These are phyloP conservation scores for Chloroceryle aenea DNA, from an alignment of 2,113 vertebrate genomes.

Conservation along the genomic window DNA sequence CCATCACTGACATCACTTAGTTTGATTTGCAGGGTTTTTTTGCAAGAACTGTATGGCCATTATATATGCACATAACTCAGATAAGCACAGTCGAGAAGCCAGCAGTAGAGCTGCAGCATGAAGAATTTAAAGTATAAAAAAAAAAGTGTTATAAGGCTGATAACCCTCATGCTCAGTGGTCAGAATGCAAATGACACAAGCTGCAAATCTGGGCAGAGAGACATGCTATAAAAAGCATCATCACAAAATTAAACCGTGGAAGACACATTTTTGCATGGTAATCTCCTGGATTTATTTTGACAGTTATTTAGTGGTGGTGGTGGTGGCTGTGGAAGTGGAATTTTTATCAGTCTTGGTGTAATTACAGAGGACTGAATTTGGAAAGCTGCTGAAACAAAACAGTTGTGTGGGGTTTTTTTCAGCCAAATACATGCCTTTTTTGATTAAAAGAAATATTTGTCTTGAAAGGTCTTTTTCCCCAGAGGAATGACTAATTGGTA, in stretches of 20 bases:
- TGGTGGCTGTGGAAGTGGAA: background rate
- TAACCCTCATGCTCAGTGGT: background rate
- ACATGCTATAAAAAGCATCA: background rate
- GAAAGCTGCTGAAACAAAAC: slow-evolving; percentile 4
- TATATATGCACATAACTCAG: background rate
- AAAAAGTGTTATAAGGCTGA: background rate
- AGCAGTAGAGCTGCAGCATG: background rate
- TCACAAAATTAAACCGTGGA: background rate
- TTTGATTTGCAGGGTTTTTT: background rate
- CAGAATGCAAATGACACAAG: slow-evolving; percentile 17
- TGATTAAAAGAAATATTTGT: slow-evolving; percentile 7
- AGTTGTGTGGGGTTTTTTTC: background rate
- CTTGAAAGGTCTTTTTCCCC: background rate
- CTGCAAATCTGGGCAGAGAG: background rate
- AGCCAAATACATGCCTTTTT: background rate
- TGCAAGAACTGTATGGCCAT: background rate
- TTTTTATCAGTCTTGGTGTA: background rate
- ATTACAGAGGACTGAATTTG: background rate
- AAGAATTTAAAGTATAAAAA: background rate
- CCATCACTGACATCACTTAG: background rate
- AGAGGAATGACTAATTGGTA: background rate
- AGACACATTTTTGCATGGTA: background rate
- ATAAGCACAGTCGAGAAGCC: background rate
- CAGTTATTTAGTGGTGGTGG: slow-evolving; percentile 5
- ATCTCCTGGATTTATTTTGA: slow-evolving; percentile 26